A percentile compares a stretch with the other conserved stretches of the same genome.
phyloP scores from a whole-genome alignment of 2,797 vertebrate genomes.

The Leucoraja ocellata region DNA sequence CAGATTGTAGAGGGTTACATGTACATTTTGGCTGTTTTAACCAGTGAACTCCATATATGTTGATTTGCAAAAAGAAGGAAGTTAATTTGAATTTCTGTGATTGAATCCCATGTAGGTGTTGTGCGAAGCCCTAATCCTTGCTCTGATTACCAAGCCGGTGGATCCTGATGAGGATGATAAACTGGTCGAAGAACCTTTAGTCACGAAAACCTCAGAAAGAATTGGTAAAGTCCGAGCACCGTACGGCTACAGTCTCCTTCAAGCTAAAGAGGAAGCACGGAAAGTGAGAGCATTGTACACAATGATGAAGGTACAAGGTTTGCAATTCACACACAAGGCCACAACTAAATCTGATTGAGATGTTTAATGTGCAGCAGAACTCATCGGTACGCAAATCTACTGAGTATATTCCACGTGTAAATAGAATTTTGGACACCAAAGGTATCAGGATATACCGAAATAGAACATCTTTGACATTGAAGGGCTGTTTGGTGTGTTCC shows the following conservation, averaged over 20 bases:
- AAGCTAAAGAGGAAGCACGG: constrained; percentile 67
- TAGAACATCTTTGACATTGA: too few relatives aligned
- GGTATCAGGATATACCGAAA: background rate
- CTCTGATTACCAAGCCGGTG: constrained; percentile 58
- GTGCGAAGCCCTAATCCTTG: constrained; percentile 54
- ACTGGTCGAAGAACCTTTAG: constrained; percentile 54
- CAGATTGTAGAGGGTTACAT: background rate
- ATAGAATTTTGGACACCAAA: background rate
- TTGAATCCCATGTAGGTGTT: constrained; percentile 52
- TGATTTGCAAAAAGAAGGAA: background rate
- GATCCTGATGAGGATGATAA: constrained; percentile 64
- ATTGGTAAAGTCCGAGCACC: constrained; percentile 57
- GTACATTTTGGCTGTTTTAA: background rate
- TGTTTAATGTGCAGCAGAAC: background rate
- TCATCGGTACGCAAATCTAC: background rate
- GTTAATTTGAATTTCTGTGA: background rate
- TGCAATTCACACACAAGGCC: background rate
- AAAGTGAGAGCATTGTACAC: constrained; percentile 57
- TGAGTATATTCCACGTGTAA: background rate
- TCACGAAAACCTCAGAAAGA: constrained; percentile 50
- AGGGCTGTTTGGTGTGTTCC: too few relatives aligned
- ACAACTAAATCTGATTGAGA: background rate
- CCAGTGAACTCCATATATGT: background rate
- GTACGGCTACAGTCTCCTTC: constrained; percentile 64
- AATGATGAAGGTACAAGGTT: constrained; percentile 58